A percentile compares a stretch with the other conserved stretches of the same genome.
These are phyloP conservation scores for Phodopus roborovskii DNA, from an alignment of 2,113 vertebrate species.

Conservation along the genomic window DNA sequence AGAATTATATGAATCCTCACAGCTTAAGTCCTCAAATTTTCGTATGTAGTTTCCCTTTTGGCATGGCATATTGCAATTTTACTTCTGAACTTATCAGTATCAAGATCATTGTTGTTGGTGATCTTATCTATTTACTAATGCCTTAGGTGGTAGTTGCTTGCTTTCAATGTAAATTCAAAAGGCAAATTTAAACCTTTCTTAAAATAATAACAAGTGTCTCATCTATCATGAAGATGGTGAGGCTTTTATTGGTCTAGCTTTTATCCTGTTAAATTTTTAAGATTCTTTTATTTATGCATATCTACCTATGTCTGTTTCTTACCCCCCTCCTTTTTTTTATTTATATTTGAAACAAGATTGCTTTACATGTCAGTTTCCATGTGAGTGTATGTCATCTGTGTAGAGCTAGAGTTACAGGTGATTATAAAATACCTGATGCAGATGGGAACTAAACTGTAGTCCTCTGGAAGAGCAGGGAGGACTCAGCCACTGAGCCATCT, in stretches of 20 bases:
- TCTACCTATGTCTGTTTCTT: not conserved
- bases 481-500: not conserved
- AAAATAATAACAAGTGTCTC: not conserved
- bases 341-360: too few relatives aligned
- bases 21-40: not conserved
- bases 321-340: too few relatives aligned
- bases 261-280: not conserved
- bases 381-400: not conserved
- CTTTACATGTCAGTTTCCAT: not conserved
- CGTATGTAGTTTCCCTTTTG: not conserved
- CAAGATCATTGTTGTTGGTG: not conserved
- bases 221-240: not conserved
- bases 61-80: not conserved
- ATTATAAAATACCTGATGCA: not conserved
- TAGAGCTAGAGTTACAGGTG: not conserved
- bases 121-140: not conserved
- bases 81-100: slow-evolving; percentile 33
- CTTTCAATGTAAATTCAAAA: not conserved
- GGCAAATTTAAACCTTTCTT: not conserved
- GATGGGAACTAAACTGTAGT: not conserved
- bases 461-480: not conserved
- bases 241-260: not conserved
- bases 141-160: not conserved
- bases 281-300: not conserved
- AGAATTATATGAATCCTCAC: not conserved